Base-by-base conservation (phyloP, 1,140 invertebrate genomes). In the Trypoxylus dichotomus region DNA sequence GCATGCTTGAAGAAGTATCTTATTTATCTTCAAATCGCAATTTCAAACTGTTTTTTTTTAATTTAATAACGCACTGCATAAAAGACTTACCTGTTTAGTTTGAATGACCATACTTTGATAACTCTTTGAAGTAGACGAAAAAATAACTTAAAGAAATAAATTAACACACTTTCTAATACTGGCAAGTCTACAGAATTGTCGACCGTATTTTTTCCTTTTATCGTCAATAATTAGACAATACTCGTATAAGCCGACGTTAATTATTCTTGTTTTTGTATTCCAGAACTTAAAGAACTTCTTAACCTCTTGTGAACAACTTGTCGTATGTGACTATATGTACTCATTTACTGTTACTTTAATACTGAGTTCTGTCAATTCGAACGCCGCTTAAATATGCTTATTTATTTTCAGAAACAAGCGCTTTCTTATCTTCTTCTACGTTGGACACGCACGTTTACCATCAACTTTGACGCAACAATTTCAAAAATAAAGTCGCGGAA, bases 371-470 rank as follows among this genome's bases (percentile, higher is more conserved):
- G 32, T 25, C 21, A 74, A 32, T 74, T 68, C 19, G 27, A 19
- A 24, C 72, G 21, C 42, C 10, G 42, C 72, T 74, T 41, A 74
- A 47, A 74, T 74, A 74, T 74, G 37, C 72, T 42, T 41, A 74
- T 74, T 74, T 74, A 47, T 74, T 74, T 74, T 74, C 32, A 74
- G 32, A 74, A 74, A 42, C 27, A 47, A 37, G 37, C 29, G 21
- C 72, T 21, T n/a, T 41, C 42, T 42, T 74, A 42, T 47, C 42
- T 74, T 74, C 42, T 42, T 74, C 19, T 42, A 29, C 32, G 72
- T 32, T 24, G 32, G 10, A 25, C 21, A 10, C 32, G 10, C 32
- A 25, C 25, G 15, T 42, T 74, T 15, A 19, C 32, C 32, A 42
- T 74, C 32, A 72, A 29, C 42, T 74, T 41, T 74, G 32, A 42